A percentile compares a stretch with the other conserved stretches of the same genome.
phyloP scores from a whole-genome alignment of 2,888 invertebrate genomes.

The Balanococcus diminutus region DNA sequence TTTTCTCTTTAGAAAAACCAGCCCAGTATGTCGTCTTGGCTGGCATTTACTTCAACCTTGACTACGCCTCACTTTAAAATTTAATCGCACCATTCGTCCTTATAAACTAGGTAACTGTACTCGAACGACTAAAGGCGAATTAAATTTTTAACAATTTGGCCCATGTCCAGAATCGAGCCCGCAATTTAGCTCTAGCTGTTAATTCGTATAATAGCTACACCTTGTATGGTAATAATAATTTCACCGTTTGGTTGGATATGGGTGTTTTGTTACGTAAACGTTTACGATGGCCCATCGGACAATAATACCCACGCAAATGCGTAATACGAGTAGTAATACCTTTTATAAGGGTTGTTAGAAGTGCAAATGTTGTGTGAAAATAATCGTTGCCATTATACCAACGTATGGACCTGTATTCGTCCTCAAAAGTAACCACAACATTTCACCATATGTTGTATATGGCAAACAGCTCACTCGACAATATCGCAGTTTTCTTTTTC shows the following conservation, averaged over 20 bases:
- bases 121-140: neutral
- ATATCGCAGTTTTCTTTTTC: neutral
- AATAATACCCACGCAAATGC: neutral
- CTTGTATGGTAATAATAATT: neutral
- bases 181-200: neutral
- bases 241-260: neutral
- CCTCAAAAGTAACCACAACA: neutral
- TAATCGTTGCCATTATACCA: neutral
- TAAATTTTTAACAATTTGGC: neutral
- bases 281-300: neutral
- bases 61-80: neutral
- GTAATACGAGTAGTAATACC: neutral
- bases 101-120: neutral
- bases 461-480: neutral
- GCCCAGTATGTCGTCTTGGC: neutral
- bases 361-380: conserved; percentile 13
- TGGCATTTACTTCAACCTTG: neutral
- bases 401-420: neutral
- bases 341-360: neutral
- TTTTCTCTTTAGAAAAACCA: neutral
- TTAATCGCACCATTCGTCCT: neutral
- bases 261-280: neutral
- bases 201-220: neutral
- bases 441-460: neutral
- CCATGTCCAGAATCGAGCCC: neutral